Evolutionary conservation across 2,797 vertebrate species (phyloP), one percentile per base, ranked within the genome.

Genomic region (Anabas testudineus): DNA sequence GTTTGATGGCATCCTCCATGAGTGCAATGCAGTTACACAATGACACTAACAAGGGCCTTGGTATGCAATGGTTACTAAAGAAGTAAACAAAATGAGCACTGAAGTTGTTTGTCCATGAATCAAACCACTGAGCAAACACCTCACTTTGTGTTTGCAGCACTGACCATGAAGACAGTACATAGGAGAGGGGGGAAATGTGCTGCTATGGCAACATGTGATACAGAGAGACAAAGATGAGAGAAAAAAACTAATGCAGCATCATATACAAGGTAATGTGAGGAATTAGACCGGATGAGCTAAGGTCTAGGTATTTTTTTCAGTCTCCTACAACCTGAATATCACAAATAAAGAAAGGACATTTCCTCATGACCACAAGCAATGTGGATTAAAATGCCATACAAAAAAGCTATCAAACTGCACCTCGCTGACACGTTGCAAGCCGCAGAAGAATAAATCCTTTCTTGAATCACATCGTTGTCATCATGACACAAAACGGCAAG

Each of bases 201-300:
- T 78, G 59, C 68, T 55, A 81, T 79, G 67, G 77, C 55, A 82
- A 80, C 71, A 42, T 76, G 52, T 28, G 21, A 71, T 18, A 69
- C 10, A 54, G 28, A 53, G 15, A 42, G 37, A 48, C 26, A 71
- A 49, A 52, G 8, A 54, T 3, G 7, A 7, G 2, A 48, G 3
- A 37, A 24, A 43, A n/a, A 45, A 49, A 43, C 10, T 21, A 7
- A 71, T n/a, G 15, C 22, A 36, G 21, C 3, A 16, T 9, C 43
- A 22, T 47, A 26, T 42, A 43, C 30, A 43, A n/a, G 18, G 2
- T 24, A 26, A 30, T n/a, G 3, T 19, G 8, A 67, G 7, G n/a
- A 48, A 57, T 24, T 21, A 22, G 18, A 4, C 4, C 21, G 22
- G 28, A 61, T 72, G 5, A 41, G 6, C 9, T n/a, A 24, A 34